Base-by-base conservation (phyloP, 2,888 invertebrate genomes). In the Eupithecia abbreviata region DNA sequence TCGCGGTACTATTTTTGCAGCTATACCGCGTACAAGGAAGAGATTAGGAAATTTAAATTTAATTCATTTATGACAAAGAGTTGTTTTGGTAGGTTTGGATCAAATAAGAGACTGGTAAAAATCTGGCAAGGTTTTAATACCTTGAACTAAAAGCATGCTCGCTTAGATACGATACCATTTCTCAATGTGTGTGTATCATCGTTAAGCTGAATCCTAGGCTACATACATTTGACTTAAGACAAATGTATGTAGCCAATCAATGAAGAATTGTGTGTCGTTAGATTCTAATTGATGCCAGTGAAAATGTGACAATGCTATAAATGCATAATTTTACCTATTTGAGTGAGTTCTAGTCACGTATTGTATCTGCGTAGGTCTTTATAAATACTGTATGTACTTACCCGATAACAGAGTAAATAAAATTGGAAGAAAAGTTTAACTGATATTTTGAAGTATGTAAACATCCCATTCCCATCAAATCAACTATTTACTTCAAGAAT, bases 11-110 rank as follows among this genome's bases (percentile, higher is more conserved):
- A 75, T 79, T 77, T 74, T 74, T 73, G 62, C 18, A 13, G 66
- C 41, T 5, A 69, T 45, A 66, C 41, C n/a, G n/a, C 72, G 45
- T 77, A 81, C 71, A 69, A 76, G 80, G 77, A 80, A 80, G 74
- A 12, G 72, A 47, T 45, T 30, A 58, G 58, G 62, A 58, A 58
- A 0, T 18, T 58, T 18, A 18, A 58, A 58, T 58, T 18, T 2
- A 3, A 30, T 12, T 62, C 4, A 30, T 62, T 0, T 10, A 30
- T 30, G 30, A 10, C 10, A 58, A 10, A 18, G 0, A 58, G 6
- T 55, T 58, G 18, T 10, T 58, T 62, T 62, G 10, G 10, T 30
- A 12, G 30, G 18, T 58, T 51, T 51, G 51, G 51, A 7, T 47
- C 10, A 51, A 5, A n/a, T 0, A 2, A n/a, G 3, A 18, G 18